These are phyloP conservation scores for Rhinophrynus dorsalis DNA, from an alignment of 2,797 vertebrate genomes.

Conservation along the genomic window DNA sequence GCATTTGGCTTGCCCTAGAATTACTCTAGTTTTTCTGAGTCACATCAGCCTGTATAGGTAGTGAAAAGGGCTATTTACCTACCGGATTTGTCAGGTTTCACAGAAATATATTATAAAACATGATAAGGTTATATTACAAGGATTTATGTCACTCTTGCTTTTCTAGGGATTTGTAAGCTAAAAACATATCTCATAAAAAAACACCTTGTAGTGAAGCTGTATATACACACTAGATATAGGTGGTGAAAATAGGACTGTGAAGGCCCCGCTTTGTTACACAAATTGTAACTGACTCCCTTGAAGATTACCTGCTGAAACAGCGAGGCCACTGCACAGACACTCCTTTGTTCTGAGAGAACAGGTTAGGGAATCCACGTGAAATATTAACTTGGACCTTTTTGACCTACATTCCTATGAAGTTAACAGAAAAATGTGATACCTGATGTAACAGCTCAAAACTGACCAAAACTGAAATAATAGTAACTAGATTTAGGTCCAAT, in stretches of 20 bases:
- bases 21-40: too few relatives aligned
- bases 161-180: constrained; percentile 2
- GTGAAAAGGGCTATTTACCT: too few relatives aligned
- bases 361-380: constrained; percentile 67
- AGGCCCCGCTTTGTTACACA: constrained; percentile 63
- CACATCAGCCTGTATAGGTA: too few relatives aligned
- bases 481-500: too few relatives aligned
- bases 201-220: constrained; percentile 19
- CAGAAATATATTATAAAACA: constrained; percentile 10
- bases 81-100: neutral
- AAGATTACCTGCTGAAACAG: constrained; percentile 68
- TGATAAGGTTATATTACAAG: constrained; percentile 31
- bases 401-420: constrained; percentile 66
- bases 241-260: constrained; percentile 16
- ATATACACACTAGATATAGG: constrained; percentile 16
- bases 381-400: constrained; percentile 72
- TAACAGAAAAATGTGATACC: constrained; percentile 49
- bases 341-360: constrained; percentile 71
- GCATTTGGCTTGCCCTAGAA: too few relatives aligned
- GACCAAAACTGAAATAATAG: neutral
- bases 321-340: constrained; percentile 59
- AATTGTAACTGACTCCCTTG: constrained; percentile 40
- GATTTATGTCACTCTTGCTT: constrained; percentile 34
- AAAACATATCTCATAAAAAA: constrained; percentile 19
- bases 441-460: neutral